phyloP scores from a whole-genome alignment of 2,113 vertebrate genomes.

The Ictidomys tridecemlineatus region DNA sequence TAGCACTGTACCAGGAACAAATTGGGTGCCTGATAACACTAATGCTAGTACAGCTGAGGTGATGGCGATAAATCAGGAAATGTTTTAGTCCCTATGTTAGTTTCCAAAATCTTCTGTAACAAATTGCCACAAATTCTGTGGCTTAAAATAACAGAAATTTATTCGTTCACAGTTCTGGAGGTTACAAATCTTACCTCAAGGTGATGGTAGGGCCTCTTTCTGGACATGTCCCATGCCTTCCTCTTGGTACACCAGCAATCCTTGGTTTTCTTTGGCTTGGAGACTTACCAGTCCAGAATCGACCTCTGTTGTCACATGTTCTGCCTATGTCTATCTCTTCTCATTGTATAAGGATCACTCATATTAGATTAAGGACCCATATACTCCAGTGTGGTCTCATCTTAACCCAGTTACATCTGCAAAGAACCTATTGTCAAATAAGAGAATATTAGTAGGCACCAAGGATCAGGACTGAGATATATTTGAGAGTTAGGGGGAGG shows the following conservation, averaged over 20 bases:
- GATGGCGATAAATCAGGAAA: not conserved
- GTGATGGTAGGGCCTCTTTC: not conserved
- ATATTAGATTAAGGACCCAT: not conserved
- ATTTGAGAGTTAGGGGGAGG: not conserved
- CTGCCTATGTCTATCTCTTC: not conserved
- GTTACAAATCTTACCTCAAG: not conserved
- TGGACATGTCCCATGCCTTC: not conserved
- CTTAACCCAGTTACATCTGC: not conserved
- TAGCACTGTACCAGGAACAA: not conserved
- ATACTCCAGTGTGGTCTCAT: not conserved
- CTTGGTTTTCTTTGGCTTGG: not conserved
- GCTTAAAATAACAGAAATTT: not conserved
- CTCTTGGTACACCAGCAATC: not conserved
- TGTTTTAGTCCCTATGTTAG: not conserved
- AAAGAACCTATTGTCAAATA: not conserved
- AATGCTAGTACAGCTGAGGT: not conserved
- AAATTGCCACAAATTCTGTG: not conserved
- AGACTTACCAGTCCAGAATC: not conserved
- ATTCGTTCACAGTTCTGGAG: not conserved
- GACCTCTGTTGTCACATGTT: not conserved
- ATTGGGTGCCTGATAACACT: too few relatives aligned
- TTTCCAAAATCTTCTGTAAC: not conserved
- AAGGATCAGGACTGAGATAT: not conserved
- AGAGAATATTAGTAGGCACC: not conserved
- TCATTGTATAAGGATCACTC: not conserved